A percentile compares a stretch with the other conserved stretches of the same genome.
Evolutionary conservation across 1,140 invertebrate genomes (phyloP).

Genomic region (Drosophila quadrilineata): DNA sequence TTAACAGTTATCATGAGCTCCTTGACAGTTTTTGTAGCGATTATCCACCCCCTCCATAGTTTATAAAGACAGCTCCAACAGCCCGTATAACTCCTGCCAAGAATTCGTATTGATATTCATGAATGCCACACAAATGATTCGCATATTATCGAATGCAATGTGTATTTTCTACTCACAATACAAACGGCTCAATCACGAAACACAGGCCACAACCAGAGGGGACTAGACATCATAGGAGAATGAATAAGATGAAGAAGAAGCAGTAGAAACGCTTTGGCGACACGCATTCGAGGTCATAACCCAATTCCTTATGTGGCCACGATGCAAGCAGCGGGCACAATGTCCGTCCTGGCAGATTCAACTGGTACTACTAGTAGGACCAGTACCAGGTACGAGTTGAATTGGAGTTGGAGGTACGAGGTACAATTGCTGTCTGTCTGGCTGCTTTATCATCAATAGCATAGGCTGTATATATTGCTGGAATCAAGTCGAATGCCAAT

Average conservation of each 20-base stretch:
- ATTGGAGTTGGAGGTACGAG: not conserved
- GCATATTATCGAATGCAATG: not conserved
- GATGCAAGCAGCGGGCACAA: too few relatives aligned
- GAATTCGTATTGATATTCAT: too few relatives aligned
- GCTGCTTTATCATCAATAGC: slow-evolving; percentile 43
- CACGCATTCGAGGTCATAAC: slow-evolving; percentile 81
- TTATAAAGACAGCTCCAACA: too few relatives aligned
- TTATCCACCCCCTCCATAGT: too few relatives aligned
- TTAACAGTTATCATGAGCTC: too few relatives aligned
- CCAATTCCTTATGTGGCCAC: slow-evolving; percentile 68
- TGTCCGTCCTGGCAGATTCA: too few relatives aligned
- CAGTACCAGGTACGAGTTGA: not conserved
- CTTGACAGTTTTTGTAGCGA: too few relatives aligned
- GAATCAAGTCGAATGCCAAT: slow-evolving; percentile 42
- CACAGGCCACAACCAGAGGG: slow-evolving; percentile 2
- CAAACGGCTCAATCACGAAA: slow-evolving; percentile 60
- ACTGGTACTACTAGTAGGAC: not conserved
- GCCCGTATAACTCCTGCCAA: too few relatives aligned
- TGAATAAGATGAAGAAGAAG: too few relatives aligned
- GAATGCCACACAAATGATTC: not conserved
- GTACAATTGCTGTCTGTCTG: not conserved
- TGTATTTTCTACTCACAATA: slow-evolving; percentile 12
- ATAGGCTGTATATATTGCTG: slow-evolving; percentile 60
- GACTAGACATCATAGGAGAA: not conserved
- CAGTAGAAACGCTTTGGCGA: too few relatives aligned